These are phyloP conservation scores for Ophiodon elongatus DNA, from an alignment of 2,113 vertebrate species.

Conservation along the genomic window DNA sequence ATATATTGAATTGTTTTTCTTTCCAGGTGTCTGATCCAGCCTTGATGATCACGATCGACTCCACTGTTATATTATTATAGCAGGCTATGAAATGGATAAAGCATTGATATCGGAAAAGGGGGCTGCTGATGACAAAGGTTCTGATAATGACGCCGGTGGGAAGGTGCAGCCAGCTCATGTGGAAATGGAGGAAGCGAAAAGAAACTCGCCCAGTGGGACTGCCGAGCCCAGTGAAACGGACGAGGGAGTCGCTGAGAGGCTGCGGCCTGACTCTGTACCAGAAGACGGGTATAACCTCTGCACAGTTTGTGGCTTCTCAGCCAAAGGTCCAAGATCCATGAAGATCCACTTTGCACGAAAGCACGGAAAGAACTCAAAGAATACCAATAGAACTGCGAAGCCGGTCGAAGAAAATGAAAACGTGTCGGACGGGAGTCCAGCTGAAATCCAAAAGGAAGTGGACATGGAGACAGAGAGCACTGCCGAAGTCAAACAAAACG, in stretches of 20 bases:
- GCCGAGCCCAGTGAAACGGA: slow-evolving; percentile 68
- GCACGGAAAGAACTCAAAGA: slow-evolving; percentile 57
- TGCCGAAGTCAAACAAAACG: slow-evolving; percentile 28
- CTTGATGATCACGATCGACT: slow-evolving; percentile 12
- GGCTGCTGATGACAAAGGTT: slow-evolving; percentile 45
- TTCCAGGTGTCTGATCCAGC: slow-evolving; percentile 42
- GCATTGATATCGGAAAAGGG: slow-evolving; percentile 66
- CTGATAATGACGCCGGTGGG: slow-evolving; percentile 66
- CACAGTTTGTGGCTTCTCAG: slow-evolving; percentile 73
- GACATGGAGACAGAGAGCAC: slow-evolving; percentile 45
- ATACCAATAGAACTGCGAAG: slow-evolving; percentile 21
- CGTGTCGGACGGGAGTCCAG: slow-evolving; percentile 29
- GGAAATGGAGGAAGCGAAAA: slow-evolving; percentile 66
- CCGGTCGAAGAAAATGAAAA: slow-evolving; percentile 25
- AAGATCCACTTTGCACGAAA: slow-evolving; percentile 83
- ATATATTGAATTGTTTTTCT: slow-evolving; percentile 1
- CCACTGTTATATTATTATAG: slow-evolving; percentile 6
- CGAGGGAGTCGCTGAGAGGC: slow-evolving; percentile 11
- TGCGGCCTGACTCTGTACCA: not conserved
- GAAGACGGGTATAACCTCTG: slow-evolving; percentile 63
- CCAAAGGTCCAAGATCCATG: slow-evolving; percentile 81
- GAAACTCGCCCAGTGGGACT: slow-evolving; percentile 68
- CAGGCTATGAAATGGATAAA: slow-evolving; percentile 64
- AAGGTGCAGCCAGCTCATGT: slow-evolving; percentile 45
- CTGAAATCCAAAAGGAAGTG: slow-evolving; percentile 56